Conservation (phyloP, 2,797 vertebrate species). For the Channa striata region DNA sequence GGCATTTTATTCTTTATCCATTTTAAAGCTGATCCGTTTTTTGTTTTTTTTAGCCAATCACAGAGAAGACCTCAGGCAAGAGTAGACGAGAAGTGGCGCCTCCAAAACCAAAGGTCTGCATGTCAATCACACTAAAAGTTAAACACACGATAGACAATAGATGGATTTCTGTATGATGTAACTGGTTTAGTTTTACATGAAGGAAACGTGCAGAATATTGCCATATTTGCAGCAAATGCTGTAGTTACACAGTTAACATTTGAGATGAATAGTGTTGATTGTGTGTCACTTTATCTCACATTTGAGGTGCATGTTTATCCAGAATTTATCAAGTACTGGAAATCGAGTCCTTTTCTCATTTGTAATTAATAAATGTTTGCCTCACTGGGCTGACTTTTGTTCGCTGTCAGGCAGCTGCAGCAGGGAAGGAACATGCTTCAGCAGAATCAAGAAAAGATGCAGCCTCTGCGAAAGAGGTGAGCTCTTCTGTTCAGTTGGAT, state of each 20-base stretch:
- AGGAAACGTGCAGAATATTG: too few relatives aligned
- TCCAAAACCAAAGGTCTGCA: constrained; percentile 52
- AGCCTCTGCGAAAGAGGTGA: background rate
- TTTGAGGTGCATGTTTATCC: too few relatives aligned
- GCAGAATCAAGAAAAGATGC: background rate
- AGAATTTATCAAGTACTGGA: too few relatives aligned
- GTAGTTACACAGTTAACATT: too few relatives aligned
- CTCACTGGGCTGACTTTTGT: background rate
- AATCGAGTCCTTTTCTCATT: background rate
- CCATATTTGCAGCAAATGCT: too few relatives aligned
- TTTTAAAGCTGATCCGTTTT: constrained; percentile 7
- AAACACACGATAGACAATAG: background rate
- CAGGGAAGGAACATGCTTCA: rapidly evolving
- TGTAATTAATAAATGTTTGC: background rate
- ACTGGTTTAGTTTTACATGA: too few relatives aligned
- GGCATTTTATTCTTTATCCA: too few relatives aligned
- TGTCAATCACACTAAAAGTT: background rate
- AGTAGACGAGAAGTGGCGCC: constrained; percentile 22
- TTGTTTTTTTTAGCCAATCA: constrained; percentile 43
- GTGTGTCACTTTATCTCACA: too few relatives aligned
- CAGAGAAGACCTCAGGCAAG: constrained; percentile 7
- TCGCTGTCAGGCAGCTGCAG: background rate
- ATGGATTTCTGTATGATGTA: too few relatives aligned
- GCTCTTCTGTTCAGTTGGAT: background rate
- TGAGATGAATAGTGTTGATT: too few relatives aligned